Evolutionary conservation across 2,797 vertebrate species (phyloP).

Genomic region (Peromyscus aztecus): DNA sequence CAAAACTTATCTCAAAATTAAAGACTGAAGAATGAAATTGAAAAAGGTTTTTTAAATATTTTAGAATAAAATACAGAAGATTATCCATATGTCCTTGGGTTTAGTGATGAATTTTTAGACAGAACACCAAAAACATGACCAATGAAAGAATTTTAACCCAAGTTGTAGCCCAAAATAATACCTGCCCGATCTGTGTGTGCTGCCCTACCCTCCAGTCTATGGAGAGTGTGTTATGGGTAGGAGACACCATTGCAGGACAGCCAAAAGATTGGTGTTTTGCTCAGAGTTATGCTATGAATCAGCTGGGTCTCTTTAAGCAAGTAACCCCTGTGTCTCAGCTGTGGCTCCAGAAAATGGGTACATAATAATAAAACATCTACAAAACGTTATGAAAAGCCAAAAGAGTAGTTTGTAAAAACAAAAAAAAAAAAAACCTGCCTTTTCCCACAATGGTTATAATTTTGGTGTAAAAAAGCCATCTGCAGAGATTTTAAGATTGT

Average conservation of each 20-base stretch:
- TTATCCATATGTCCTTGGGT: not conserved
- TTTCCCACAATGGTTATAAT: not conserved
- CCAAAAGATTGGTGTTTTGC: not conserved
- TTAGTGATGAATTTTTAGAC: constrained; percentile 28
- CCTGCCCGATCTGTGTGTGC: constrained; percentile 83
- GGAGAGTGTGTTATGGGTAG: too few species aligned
- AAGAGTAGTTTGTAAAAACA: not conserved
- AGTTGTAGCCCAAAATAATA: constrained; percentile 79
- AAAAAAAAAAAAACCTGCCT: not conserved
- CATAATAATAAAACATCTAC: not conserved
- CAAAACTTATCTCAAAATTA: constrained; percentile 40
- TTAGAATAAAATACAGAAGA: not conserved
- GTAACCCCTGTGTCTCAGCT: not conserved
- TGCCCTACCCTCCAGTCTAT: constrained; percentile 76
- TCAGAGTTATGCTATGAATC: not conserved
- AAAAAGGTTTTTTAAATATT: not conserved
- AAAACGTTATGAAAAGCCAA: not conserved
- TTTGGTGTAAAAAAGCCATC: not conserved
- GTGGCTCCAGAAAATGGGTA: not conserved
- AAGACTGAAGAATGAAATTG: not conserved
- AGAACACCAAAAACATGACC: not conserved
- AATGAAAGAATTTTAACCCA: constrained; percentile 82
- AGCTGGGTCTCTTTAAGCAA: not conserved
- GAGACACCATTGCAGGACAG: not conserved
- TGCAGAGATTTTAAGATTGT: not conserved